These are phyloP conservation scores for Mellivora capensis DNA, from an alignment of 2,113 vertebrate species.

Conservation along the genomic window DNA sequence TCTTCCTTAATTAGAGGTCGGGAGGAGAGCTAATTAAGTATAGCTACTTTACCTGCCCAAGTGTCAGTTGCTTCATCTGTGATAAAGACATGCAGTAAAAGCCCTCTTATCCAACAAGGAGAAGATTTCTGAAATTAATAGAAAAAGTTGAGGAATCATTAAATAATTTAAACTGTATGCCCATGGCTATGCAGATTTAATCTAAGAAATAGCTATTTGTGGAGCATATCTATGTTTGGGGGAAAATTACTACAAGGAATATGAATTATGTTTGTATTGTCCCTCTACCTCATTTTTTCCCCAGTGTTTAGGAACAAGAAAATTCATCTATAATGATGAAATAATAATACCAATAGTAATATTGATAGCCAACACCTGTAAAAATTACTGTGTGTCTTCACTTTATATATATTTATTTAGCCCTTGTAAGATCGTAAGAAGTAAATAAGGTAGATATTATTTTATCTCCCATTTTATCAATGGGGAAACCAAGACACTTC, in stretches of 20 bases:
- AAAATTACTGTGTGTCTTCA: neutral
- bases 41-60: neutral
- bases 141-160: constrained; percentile 13
- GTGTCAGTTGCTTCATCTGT: neutral
- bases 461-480: neutral
- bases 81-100: neutral
- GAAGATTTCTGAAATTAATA: constrained; percentile 21
- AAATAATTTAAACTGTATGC: constrained; percentile 34
- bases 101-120: neutral
- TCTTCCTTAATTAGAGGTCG: neutral
- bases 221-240: neutral
- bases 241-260: neutral
- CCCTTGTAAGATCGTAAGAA: neutral
- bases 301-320: neutral
- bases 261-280: neutral
- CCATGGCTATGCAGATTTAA: neutral
- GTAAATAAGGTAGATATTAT: neutral
- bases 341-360: neutral
- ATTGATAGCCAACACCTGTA: neutral
- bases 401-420: neutral
- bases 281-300: neutral
- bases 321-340: neutral
- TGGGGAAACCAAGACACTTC: neutral
- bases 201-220: neutral
- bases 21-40: neutral